These are phyloP conservation scores for Hemistola chrysoprasaria DNA, from an alignment of 2,888 invertebrate species.

Conservation along the genomic window DNA sequence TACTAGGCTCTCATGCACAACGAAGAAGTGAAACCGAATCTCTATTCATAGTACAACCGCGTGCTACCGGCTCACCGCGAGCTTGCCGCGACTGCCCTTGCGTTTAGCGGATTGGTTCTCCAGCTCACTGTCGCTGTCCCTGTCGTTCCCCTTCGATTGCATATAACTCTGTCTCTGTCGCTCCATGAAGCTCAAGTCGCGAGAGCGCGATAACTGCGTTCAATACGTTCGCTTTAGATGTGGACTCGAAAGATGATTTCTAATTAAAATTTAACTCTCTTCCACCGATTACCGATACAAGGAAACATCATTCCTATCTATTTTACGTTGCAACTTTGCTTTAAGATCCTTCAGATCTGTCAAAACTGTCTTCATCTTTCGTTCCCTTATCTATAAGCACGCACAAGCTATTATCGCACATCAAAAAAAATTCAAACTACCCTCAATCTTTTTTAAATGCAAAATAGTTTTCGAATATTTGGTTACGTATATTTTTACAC, in stretches of 20 bases:
- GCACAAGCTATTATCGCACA: conserved; percentile 6
- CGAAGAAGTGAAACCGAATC: conserved; percentile 29
- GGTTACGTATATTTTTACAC: no score
- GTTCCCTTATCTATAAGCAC: no score
- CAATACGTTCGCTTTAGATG: conserved; percentile 55
- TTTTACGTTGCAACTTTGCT: no score
- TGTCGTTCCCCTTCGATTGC: conserved; percentile 76
- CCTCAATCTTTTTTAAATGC: no score
- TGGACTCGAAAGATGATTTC: conserved; percentile 48
- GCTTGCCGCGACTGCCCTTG: conserved; percentile 85
- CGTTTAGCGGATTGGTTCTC: conserved; percentile 78
- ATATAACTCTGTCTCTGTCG: conserved; percentile 79
- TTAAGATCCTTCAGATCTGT: no score
- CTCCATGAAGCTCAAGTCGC: conserved; percentile 77
- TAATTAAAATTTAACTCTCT: no score
- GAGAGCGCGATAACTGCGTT: conserved; percentile 77
- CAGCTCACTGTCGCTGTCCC: conserved; percentile 95
- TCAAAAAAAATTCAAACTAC: neutral
- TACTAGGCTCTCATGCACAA: no score
- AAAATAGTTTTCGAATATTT: no score
- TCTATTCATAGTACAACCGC: conserved; percentile 51
- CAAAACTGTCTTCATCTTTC: no score
- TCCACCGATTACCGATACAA: no score
- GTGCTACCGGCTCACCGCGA: conserved; percentile 86
- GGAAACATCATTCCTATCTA: no score